Percentiles rank a stretch among this genome's conserved stretches.
Conservation (phyloP, 2,888 invertebrate genomes). For the Pasiphila rectangulata region DNA sequence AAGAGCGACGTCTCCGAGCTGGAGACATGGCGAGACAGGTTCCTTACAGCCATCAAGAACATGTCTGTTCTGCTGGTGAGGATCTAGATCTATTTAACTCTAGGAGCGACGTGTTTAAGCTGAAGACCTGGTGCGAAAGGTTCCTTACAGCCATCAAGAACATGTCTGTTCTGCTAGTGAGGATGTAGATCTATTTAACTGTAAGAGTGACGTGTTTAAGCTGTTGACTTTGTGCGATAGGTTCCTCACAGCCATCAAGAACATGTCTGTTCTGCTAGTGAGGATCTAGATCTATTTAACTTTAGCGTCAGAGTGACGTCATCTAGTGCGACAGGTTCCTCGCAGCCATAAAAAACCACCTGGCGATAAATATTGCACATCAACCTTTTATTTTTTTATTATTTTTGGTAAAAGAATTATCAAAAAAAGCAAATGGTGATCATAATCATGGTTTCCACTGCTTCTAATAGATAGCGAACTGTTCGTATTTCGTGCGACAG, state of each 20-base stretch:
- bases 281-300: constrained; percentile 15
- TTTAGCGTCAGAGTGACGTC: constrained; percentile 83
- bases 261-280: constrained; percentile 80
- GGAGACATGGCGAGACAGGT: constrained; percentile 88
- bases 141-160: constrained; percentile 86
- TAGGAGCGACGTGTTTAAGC: constrained; percentile 83
- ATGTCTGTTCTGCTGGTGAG: constrained; percentile 79
- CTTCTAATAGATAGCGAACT: too few species aligned
- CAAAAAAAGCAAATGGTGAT: too few species aligned
- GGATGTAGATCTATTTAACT: constrained; percentile 10
- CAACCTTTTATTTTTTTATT: too few species aligned
- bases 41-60: constrained; percentile 85
- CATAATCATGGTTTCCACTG: too few species aligned
- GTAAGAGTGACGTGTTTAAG: constrained; percentile 84
- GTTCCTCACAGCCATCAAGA: constrained; percentile 86
- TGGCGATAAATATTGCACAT: too few species aligned
- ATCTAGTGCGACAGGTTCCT: constrained; percentile 88
- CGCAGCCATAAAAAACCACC: constrained; percentile 85
- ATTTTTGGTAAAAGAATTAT: too few species aligned
- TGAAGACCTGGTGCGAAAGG: constrained; percentile 89
- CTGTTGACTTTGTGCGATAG: constrained; percentile 89
- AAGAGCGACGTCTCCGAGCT: constrained; percentile 85
- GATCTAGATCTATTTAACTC: background rate
- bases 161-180: constrained; percentile 79
- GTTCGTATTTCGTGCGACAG: too few species aligned